Evolutionary conservation across 2,797 vertebrate genomes (phyloP), one percentile per base, ranked within the genome.

Genomic region (Pantherophis vulpinus): DNA sequence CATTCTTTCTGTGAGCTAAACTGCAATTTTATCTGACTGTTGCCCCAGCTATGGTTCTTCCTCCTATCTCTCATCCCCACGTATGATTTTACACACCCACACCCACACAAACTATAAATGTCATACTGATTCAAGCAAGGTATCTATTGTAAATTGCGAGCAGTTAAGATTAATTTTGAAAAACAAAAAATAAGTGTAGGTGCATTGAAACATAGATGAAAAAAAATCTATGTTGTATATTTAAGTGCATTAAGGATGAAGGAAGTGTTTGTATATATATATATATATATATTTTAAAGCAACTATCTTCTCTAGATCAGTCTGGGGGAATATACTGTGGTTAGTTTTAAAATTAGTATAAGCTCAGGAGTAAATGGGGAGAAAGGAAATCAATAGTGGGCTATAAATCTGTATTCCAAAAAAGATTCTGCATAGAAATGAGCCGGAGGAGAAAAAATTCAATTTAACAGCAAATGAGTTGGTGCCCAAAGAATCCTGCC

Each of bases 331-430:
- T 92, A 90, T 92, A 92, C 87, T 27, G 88, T 16, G 60, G 93
- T 95, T 92, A 88, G 88, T 94, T 58, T 87, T 91, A 91, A 95
- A 94, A 95, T 86, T 89, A 54, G 90, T 94, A 90, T 93, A 96
- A 93, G 94, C 20, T 87, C 83, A 91, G 29, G 94, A 94, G 93
- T 95, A 94, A 96, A 96, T 90, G 90, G 88, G 91, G 93, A 94
- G 90, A 94, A 92, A 90, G 95, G 94, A 94, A 96, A 98, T 99
- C 98, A 96, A 98, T 99, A 97, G 95, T 97, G 96, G 97, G 97
- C 97, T 98, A 95, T 96, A 98, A 97, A 97, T 97, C 97, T 97
- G 98, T 98, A 98, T 98, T 98, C 98, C 96, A 96, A 97, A 98
- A 97, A 97, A 98, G 97, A 93, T 79, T 94, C 92, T 96, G 90